Evolutionary conservation across 2,797 vertebrate species (phyloP), one percentile per base, ranked within the genome.

Genomic region (Falco biarmicus): DNA sequence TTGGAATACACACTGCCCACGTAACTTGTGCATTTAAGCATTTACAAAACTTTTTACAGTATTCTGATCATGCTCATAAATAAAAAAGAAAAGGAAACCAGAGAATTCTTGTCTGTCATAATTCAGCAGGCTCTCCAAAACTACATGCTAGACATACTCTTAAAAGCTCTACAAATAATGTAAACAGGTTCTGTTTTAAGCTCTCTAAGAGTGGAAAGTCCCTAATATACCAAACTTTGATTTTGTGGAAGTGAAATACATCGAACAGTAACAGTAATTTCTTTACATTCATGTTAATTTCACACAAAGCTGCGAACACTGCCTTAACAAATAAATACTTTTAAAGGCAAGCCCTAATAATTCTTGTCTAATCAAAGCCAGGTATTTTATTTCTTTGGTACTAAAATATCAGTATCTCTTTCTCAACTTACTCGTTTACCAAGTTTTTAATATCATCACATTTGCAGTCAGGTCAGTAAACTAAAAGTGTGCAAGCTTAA

Each of bases 231-330:
- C 28, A 53, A 79, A 21, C 11, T 69, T 37, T 4, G 1, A 69
- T 86, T 93, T 56, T 88, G 54, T 26, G 24, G 57, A 96, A 93
- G 29, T 74, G 32, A 95, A 96, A 92, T 47, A 60, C 22, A 24
- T 22, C 50, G 87, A 75, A 54, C 3, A 71, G 28, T 5, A 66
- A 74, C 41, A 64, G 66, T 51, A 56, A 32, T 34, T 61, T 70
- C 41, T 87, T 88, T 51, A 69, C 37, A 84, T 59, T 5, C 6
- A 53, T 15, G 21, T 71, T 87, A 9, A 48, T 69, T 93, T 69
- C 29, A 81, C 63, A 69, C 17, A 28, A 70, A 93, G 48, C 13
- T 41, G 9, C 0, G 0, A 87, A 82, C 10, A 51, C 4, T 45
- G 25, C 17, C 43, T 61, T 63, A 76, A 78, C 37, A 76, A 88